Evolutionary conservation across 2,797 vertebrate genomes (phyloP), one percentile per base, ranked within the genome.

Genomic region (Poecilia wingei): DNA sequence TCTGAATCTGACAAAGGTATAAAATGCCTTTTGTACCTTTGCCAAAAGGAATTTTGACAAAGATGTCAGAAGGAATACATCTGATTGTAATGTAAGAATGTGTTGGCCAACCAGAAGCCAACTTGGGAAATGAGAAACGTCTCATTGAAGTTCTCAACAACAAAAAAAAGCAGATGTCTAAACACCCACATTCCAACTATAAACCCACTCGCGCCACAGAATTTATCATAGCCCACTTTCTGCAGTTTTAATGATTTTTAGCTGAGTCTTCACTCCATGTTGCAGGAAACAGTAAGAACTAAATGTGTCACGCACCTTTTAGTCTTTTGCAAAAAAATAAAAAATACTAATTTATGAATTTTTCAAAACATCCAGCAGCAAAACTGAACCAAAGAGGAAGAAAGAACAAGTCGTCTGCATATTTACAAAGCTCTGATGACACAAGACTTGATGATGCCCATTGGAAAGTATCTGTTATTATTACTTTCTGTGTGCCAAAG

Each of bases 151-250:
- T 75, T 28, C 47, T 14, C 41, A 68, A 80, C 75, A 66, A 81
- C 82, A 75, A 53, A 74, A 22, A 45, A 77, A 13, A 83, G 72
- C 22, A 83, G 41, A 87, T 79, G 64, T 81, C 77, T 84, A 69
- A 55, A 78, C 91, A 85, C 90, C 86, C 74, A 92, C 91, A 82
- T 84, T 79, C 85, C 74, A 82, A 77, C 77, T 33, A 78, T 70
- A 80, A 84, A 78, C 90, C 88, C 83, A 91, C 91, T 84, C 81
- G 74, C 78, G 43, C 71, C 64, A 43, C 72, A 79, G 68, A 89
- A 82, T 82, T 82, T 82, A 90, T 64, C 33, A 8, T 64, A 69
- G 53, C 78, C 80, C 41, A 74, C 74, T 83, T 82, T 89, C 76
- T 87, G 79, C 82, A 86, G 47, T 78, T 84, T 75, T 74, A 25